phyloP scores from a whole-genome alignment of 2,797 vertebrate species.

The Oreonectes daqikongensis region DNA sequence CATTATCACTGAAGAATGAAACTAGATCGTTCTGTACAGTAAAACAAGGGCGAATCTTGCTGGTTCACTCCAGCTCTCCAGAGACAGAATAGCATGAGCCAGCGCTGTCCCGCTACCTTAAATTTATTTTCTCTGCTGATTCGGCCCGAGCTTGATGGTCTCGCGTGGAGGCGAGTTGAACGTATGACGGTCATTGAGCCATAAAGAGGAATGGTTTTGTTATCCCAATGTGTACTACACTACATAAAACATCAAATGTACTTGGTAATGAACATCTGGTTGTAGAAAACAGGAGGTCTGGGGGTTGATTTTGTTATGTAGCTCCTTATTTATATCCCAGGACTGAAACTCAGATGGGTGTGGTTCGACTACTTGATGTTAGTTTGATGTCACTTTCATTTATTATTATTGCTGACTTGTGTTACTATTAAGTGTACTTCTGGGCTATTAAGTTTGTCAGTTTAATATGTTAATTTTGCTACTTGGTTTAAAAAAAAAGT shows the following conservation, averaged over 20 bases:
- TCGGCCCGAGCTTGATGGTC: conserved; percentile 61
- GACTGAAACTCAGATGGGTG: neutral
- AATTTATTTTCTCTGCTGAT: conserved; percentile 64
- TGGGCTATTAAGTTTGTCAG: neutral
- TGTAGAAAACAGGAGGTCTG: conserved; percentile 19
- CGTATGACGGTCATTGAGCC: conserved; percentile 15
- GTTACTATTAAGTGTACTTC: neutral
- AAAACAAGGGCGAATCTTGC: conserved; percentile 63
- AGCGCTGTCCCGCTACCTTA: conserved; percentile 63
- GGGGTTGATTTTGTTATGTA: conserved; percentile 40
- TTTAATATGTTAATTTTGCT: neutral
- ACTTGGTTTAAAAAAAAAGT: neutral
- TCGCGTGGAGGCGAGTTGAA: conserved; percentile 22
- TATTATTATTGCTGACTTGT: neutral
- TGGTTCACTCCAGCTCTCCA: conserved; percentile 66
- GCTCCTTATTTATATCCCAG: conserved; percentile 9
- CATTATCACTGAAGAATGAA: conserved; percentile 63
- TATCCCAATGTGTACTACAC: neutral
- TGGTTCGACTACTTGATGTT: neutral
- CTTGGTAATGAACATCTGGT: conserved; percentile 38
- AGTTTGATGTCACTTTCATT: neutral
- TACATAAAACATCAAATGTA: conserved; percentile 15
- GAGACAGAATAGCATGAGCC: conserved; percentile 62
- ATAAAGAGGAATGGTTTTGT: neutral
- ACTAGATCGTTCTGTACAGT: conserved; percentile 65